Evolutionary conservation across 2,113 vertebrate genomes (phyloP), one percentile per base, ranked within the genome.

Genomic region (Nettapus auritus): DNA sequence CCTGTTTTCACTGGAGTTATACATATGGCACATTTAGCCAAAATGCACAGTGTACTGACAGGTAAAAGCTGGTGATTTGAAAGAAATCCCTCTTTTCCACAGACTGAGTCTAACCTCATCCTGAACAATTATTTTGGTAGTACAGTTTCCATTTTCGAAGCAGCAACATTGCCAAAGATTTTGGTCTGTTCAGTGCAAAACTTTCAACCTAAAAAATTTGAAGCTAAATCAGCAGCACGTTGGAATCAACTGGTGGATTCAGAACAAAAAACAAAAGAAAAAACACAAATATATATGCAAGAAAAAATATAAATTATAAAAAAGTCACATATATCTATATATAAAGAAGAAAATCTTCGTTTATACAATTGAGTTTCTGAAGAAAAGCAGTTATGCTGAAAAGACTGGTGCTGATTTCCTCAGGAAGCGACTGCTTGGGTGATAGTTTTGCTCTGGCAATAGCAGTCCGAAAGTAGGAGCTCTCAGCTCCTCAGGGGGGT

Each of bases 391-490:
- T 63, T 38, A 6, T 6, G 4, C 18, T 15, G 53, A 42, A 21
- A 62, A 57, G 38, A 46, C 31, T 26, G 25, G 20, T 57, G 13
- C 33, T 25, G 13, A 20, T 53, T 86, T 25, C 26, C 8, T 18
- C 15, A 55, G 6, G 33, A 44, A 48, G 42, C 6, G 15, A 2
- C n/a, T 36, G 18, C 52, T 50, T 12, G 31, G 26, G 26, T 67
- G 40, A 56, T 55, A 18, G 68, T 36, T 17, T 13, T n/a, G 3
- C 46, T 36, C 1, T 2, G 44, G 19, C 57, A n/a, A 6, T 11
- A 55, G 50, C 3, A 1, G 33, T 50, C 2, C 13, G 0, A 0
- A 1, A 52, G 57, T 34, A 22, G 55, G 38, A 28, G 50, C 25
- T 59, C 29, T 46, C 1, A 2, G n/a, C 29, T 29, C 42, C 26